phyloP scores from a whole-genome alignment of 2,797 vertebrate genomes.

The Urosaurus nigricauda region DNA sequence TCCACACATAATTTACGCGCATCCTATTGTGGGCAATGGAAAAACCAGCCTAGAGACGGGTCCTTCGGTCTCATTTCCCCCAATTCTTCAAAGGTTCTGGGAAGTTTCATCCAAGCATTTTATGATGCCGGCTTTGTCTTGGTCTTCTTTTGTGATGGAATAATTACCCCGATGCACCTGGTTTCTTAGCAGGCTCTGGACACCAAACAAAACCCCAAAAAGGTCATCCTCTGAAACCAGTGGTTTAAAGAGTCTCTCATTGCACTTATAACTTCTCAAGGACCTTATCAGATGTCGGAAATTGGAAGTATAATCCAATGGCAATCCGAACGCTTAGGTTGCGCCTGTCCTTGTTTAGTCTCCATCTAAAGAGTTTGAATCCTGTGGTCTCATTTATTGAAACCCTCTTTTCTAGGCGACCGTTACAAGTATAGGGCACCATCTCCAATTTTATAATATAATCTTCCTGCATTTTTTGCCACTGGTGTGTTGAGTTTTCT shows the following conservation, averaged over 20 bases:
- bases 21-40: no score
- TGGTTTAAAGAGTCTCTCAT: not conserved
- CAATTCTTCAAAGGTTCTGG: not conserved
- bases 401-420: no score
- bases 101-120: not conserved
- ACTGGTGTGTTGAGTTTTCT: no score
- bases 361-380: not conserved
- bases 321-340: no score
- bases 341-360: not conserved
- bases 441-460: no score
- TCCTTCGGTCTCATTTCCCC: fast-evolving
- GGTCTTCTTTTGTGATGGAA: not conserved
- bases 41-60: not conserved
- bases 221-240: not conserved
- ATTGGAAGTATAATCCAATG: no score
- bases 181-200: not conserved
- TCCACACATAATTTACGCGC: no score
- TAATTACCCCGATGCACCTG: not conserved
- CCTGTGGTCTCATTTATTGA: not conserved
- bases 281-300: no score
- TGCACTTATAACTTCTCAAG: not conserved
- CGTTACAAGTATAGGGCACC: no score
- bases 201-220: not conserved
- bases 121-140: not conserved
- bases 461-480: no score